These are phyloP conservation scores for Gadus macrocephalus DNA, from an alignment of 2,113 vertebrate species.

Conservation along the genomic window DNA sequence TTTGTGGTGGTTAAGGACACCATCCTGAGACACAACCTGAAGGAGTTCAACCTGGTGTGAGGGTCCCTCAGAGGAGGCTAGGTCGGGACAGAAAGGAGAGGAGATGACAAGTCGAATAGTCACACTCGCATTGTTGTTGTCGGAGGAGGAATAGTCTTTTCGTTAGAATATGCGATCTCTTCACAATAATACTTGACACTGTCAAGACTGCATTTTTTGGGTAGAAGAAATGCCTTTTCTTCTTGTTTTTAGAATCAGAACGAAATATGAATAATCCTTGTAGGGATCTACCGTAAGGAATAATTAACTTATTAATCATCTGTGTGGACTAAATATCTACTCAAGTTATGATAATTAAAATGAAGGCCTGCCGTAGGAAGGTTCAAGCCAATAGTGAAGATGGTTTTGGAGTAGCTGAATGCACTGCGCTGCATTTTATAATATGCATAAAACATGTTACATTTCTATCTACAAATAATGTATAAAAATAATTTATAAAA, in stretches of 20 bases:
- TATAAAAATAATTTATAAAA: not conserved
- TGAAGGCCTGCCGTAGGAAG: not conserved
- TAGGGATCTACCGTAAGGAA: too few species aligned
- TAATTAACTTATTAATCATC: not conserved
- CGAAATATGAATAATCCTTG: too few species aligned
- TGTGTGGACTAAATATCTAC: slow-evolving; percentile 17
- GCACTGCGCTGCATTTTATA: not conserved
- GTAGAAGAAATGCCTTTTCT: too few species aligned
- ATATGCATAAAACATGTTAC: not conserved
- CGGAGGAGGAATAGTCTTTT: too few species aligned
- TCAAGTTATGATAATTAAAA: not conserved
- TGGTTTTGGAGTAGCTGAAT: not conserved
- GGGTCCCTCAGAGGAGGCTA: not conserved
- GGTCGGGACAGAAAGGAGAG: not conserved
- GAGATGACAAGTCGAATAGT: too few species aligned
- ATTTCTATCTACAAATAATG: not conserved
- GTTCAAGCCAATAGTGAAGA: slow-evolving; percentile 1
- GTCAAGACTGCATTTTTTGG: too few species aligned
- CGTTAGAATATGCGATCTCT: too few species aligned
- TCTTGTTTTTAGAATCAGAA: too few species aligned
- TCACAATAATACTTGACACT: too few species aligned
- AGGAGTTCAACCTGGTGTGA: slow-evolving; percentile 82
- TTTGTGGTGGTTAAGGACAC: slow-evolving; percentile 87
- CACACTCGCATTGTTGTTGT: too few species aligned
- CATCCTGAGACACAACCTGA: slow-evolving; percentile 84